Evolutionary conservation across 2,888 invertebrate species (phyloP).

Genomic region (Ophioninae sp.): DNA sequence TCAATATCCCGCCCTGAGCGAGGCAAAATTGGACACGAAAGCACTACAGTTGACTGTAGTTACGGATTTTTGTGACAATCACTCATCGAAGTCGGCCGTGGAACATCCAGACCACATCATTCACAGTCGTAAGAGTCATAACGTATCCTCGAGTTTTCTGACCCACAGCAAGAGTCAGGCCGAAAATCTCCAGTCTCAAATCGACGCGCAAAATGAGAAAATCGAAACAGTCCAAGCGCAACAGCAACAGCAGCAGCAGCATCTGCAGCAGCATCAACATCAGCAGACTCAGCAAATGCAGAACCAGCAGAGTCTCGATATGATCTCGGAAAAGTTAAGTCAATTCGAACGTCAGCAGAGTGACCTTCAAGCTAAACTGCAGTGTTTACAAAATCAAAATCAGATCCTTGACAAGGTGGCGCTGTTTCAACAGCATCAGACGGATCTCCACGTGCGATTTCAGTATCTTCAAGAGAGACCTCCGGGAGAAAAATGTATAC

Average conservation of each 20-base stretch:
- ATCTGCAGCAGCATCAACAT: slow-evolving; percentile 55
- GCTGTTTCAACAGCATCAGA: slow-evolving; percentile 77
- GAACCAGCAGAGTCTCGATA: slow-evolving; percentile 77
- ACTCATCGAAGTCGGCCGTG: slow-evolving; percentile 66
- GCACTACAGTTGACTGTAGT: slow-evolving; percentile 72
- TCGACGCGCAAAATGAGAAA: slow-evolving; percentile 64
- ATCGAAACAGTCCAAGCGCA: slow-evolving; percentile 65
- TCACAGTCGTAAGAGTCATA: slow-evolving; percentile 78
- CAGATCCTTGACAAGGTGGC: slow-evolving; percentile 79
- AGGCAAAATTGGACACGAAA: slow-evolving; percentile 76
- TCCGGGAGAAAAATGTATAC: slow-evolving; percentile 72
- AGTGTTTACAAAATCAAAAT: slow-evolving; percentile 78
- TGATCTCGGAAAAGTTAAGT: slow-evolving; percentile 77
- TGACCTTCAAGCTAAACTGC: slow-evolving; percentile 77
- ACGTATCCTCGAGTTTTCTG: slow-evolving; percentile 67
- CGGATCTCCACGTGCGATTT: slow-evolving; percentile 75
- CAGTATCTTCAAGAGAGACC: slow-evolving; percentile 76
- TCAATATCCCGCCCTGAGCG: slow-evolving; percentile 76
- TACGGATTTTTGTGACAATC: slow-evolving; percentile 74
- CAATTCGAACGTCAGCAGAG: slow-evolving; percentile 79
- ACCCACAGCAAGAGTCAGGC: slow-evolving; percentile 75
- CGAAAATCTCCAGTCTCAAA: slow-evolving; percentile 72
- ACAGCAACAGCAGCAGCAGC: slow-evolving; percentile 66
- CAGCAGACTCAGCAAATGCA: slow-evolving; percentile 72
- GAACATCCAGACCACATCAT: slow-evolving; percentile 79